Base-by-base conservation (phyloP, 2,797 vertebrate genomes). In the Channa striata region DNA sequence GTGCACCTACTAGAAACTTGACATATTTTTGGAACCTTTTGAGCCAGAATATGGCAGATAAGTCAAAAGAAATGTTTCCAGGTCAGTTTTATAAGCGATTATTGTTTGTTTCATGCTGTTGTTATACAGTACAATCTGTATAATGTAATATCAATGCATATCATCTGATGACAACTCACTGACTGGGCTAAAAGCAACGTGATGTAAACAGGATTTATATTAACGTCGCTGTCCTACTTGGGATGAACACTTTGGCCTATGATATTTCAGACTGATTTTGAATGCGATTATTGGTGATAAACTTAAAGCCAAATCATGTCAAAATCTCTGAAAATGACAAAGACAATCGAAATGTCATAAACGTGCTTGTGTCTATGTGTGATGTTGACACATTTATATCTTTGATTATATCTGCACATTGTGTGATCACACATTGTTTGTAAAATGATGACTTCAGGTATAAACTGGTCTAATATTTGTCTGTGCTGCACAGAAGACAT, bases 241-340 rank as follows among this genome's bases (percentile, higher is more conserved):
- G 56, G 60, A 50, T 47, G 57, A 39, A 59, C 40, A 79, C 48
- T 34, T 5, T 46, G 57, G 30, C 57, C 40, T 76, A 52, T 30
- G 20, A 50, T 12, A 64, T 54, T 57, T 81, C 70, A 78, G 77
- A 78, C 30, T 47, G 44, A 81, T 68, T 59, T 68, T 39, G 19
- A 65, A 74, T 20, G 59, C 54, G 59, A 46, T 21, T 43, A 23
- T 44, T 39, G 43, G n/a, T 60, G 23, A 50, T 14, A 5, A 68
- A 48, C 19, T 36, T 1, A 65, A 64, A 40, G 30, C 16, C 13
- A 63, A 49, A 50, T 58, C 52, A 33, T 12, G 14, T 44, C 17
- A 3, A 59, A 69, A 71, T 57, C 42, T 72, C 56, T 75, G 68
- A 69, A 51, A 42, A 50, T 2, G 9, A 72, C 1, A 23, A n/a